Percentiles rank a stretch among this genome's conserved stretches.
These are phyloP conservation scores for Tachyglossus aculeatus DNA, from an alignment of 2,797 vertebrate species.

Conservation along the genomic window DNA sequence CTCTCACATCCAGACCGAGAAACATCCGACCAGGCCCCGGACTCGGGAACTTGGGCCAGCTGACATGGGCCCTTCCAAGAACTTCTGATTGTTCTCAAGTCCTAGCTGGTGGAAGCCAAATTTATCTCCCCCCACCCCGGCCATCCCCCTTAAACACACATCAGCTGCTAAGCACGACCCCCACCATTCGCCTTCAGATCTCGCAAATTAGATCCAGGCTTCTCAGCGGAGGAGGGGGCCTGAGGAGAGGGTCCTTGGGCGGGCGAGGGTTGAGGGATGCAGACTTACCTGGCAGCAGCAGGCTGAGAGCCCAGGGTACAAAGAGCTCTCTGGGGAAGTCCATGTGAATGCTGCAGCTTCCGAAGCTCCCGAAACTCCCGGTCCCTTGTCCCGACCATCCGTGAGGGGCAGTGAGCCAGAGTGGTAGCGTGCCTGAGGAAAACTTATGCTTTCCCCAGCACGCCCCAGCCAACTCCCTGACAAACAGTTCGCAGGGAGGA, in stretches of 20 bases:
- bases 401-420: slow-evolving; percentile 67
- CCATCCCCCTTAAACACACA: background rate
- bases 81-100: too few species aligned
- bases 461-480: slow-evolving; percentile 62
- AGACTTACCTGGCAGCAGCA: slow-evolving; percentile 87
- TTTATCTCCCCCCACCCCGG: background rate
- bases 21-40: too few species aligned
- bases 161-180: background rate
- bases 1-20: too few species aligned
- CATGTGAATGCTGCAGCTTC: slow-evolving; percentile 75
- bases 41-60: too few species aligned
- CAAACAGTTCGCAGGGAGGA: slow-evolving; percentile 63
- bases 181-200: background rate
- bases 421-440: slow-evolving; percentile 69
- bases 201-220: background rate
- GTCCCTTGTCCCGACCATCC: slow-evolving; percentile 21
- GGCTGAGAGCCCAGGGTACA: slow-evolving; percentile 86
- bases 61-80: too few species aligned
- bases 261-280: accelerated
- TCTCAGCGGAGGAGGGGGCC: too few species aligned
- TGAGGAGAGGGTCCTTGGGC: background rate
- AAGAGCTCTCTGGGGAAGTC: slow-evolving; percentile 83
- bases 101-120: background rate
- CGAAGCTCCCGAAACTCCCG: slow-evolving; percentile 14
- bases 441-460: slow-evolving; percentile 57